Conservation (phyloP, 2,113 vertebrate genomes). For the Corythoichthys haematopterus region DNA sequence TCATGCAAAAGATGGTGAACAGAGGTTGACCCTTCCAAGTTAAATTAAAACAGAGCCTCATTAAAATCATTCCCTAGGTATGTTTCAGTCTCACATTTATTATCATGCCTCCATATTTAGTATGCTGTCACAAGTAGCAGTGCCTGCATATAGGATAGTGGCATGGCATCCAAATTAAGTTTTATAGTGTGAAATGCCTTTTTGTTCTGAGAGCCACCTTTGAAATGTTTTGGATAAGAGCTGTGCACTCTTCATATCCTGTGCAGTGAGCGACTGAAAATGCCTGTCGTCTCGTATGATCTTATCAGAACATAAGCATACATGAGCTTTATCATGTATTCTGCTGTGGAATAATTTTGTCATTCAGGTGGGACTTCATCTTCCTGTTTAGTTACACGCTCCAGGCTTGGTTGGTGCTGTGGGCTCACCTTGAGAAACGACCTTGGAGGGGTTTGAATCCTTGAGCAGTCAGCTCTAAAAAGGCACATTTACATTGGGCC, state of each 20-base stretch:
- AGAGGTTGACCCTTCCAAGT: not conserved
- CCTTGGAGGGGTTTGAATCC: not conserved
- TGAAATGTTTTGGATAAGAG: not conserved
- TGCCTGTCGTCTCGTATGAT: not conserved
- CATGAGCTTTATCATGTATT: not conserved
- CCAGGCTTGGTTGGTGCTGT: not conserved
- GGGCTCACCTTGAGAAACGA: not conserved
- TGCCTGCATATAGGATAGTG: constrained; percentile 2
- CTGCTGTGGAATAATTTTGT: not conserved
- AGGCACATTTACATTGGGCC: too few species aligned
- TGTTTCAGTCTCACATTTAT: constrained; percentile 17
- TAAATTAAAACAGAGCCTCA: not conserved
- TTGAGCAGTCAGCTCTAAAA: not conserved
- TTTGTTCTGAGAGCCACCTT: not conserved
- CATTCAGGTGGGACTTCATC: not conserved
- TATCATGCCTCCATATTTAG: constrained; percentile 4
- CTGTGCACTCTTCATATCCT: not conserved
- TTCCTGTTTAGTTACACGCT: not conserved
- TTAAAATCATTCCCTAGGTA: constrained; percentile 8
- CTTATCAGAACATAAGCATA: not conserved
- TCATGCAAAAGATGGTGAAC: not conserved
- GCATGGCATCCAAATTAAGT: not conserved
- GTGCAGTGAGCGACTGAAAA: not conserved
- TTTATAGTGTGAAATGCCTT: not conserved
- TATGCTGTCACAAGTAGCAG: constrained; percentile 13